Evolutionary conservation across 2,113 vertebrate species (phyloP).

Genomic region (Peromyscus polionotus): DNA sequence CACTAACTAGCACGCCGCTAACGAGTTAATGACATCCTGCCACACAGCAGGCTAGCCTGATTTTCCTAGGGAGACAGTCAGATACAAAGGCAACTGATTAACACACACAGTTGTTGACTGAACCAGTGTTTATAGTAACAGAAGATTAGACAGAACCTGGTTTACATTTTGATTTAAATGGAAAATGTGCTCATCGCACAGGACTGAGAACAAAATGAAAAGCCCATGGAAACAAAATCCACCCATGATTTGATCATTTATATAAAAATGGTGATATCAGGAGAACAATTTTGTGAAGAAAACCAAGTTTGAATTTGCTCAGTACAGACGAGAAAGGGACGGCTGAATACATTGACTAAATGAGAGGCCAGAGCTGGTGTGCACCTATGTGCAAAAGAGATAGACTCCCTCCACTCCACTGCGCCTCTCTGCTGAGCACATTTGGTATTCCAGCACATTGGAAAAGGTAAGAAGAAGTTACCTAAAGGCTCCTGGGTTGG

Average conservation of each 20-base stretch:
- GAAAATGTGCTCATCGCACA: neutral
- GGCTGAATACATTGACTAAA: neutral
- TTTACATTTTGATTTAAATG: conserved; percentile 27
- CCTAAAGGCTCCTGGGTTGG: conserved; percentile 98
- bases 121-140: neutral
- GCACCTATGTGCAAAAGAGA: neutral
- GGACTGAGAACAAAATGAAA: neutral
- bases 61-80: neutral
- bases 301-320: neutral
- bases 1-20: neutral
- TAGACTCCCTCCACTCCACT: neutral
- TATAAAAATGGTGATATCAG: neutral
- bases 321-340: conserved; percentile 10
- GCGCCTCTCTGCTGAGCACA: neutral
- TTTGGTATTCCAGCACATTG: neutral
- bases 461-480: conserved; percentile 80
- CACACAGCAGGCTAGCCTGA: neutral
- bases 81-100: neutral
- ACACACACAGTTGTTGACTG: neutral
- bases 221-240: conserved; percentile 24
- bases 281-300: neutral
- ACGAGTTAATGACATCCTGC: neutral
- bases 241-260: neutral
- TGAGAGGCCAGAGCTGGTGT: neutral
- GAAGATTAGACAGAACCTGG: neutral